A percentile compares a stretch with the other conserved stretches of the same genome.
Evolutionary conservation across 1,140 invertebrate genomes (phyloP).

Genomic region (Zaprionus capensis): DNA sequence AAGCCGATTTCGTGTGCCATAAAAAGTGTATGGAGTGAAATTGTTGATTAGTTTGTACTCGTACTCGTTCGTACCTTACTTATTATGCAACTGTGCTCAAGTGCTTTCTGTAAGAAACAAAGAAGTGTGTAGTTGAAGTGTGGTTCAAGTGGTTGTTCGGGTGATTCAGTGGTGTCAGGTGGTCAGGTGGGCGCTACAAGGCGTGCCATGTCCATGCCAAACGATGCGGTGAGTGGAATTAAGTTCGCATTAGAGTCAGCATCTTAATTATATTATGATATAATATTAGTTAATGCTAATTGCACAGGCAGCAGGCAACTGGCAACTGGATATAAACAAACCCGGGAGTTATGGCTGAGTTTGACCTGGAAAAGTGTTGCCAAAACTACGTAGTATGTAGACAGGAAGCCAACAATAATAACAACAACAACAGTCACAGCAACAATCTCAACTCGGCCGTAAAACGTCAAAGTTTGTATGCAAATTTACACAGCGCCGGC

Average conservation of each 20-base stretch:
- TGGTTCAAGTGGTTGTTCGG: not conserved
- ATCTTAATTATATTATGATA: constrained; percentile 33
- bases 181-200: not conserved
- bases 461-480: constrained; percentile 73
- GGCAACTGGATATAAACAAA: constrained; percentile 18
- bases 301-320: constrained; percentile 2
- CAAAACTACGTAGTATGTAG: constrained; percentile 30
- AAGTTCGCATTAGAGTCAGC: constrained; percentile 11
- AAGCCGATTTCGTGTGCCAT: constrained; percentile 22
- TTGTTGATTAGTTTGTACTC: not conserved
- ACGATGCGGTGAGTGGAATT: constrained; percentile 3
- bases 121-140: not conserved
- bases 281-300: constrained; percentile 34
- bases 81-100: constrained; percentile 29
- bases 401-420: constrained; percentile 58
- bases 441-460: constrained; percentile 16
- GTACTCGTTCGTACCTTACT: not conserved
- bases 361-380: constrained; percentile 32
- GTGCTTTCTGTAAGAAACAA: constrained; percentile 3
- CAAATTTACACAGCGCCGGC: constrained; percentile 52
- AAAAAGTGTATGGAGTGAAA: constrained; percentile 3
- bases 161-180: not conserved
- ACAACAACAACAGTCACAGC: constrained; percentile 8
- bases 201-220: not conserved
- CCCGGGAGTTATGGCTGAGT: not conserved